Evolutionary conservation across 2,797 vertebrate species (phyloP), one percentile per base, ranked within the genome.

Genomic region (Psittacula echo): DNA sequence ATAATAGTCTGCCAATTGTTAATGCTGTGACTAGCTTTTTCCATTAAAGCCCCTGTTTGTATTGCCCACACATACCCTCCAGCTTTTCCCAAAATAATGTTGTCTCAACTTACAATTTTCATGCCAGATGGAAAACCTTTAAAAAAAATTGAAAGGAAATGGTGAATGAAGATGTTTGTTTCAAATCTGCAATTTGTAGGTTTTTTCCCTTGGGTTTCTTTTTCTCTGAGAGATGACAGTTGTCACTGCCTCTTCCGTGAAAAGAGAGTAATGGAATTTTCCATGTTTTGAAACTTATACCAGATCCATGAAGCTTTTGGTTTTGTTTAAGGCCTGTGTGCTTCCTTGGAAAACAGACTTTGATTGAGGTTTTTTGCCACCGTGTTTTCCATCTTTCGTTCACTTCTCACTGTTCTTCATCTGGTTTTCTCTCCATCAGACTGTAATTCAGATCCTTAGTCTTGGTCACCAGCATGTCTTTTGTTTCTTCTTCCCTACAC

Each of bases 31-130:
- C 83, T 87, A 34, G 6, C 30, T 86, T 91, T 77, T 94, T 86
- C 89, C 91, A 47, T 93, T 89, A 88, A 85, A 82, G 53, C 47
- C 58, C 80, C 61, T 70, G n/a, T 93, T 66, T 87, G 34, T 68
- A 42, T 93, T 96, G 60, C 89, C 73, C 45, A 70, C 71, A 45
- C 18, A 62, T 72, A 66, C 72, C 93, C 87, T 85, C 91, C 70
- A 60, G 90, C 74, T 81, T 83, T 85, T 90, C 85, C 64, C 87
- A 62, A 92, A 95, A 94, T 95, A 87, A 89, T 65, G 37, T 82
- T 88, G 65, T 91, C 51, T 92, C 68, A 78, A 44, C 53, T 85
- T 86, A 67, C 54, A 58, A 44, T 86, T 89, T 94, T 82, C 20
- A 21, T 85, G 51, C 71, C 77, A 87, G 66, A 79, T 76, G 77